Conservation (phyloP, 2,888 invertebrate genomes). For the Hermodice carunculata region DNA sequence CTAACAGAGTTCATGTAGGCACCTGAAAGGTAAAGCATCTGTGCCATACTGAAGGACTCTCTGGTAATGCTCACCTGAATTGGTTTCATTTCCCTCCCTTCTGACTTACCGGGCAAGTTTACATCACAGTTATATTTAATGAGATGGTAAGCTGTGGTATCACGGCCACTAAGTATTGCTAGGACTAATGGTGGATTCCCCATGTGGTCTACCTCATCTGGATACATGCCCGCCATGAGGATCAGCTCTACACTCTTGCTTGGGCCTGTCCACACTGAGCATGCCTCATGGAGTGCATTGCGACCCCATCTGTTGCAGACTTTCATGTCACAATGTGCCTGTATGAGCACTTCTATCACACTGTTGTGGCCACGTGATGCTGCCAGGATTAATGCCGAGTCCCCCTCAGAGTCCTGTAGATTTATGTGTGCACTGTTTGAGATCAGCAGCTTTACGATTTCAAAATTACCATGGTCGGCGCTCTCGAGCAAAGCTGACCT, state of each 20-base stretch:
- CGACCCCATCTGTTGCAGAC: conserved; percentile 29
- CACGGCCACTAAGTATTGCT: conserved; percentile 55
- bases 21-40: conserved; percentile 35
- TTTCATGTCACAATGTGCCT: conserved; percentile 5
- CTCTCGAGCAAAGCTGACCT: conserved; percentile 33
- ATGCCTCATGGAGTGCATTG: conserved; percentile 32
- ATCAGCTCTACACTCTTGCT: conserved; percentile 20
- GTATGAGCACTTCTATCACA: conserved; percentile 13
- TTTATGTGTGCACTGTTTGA: conserved; percentile 32
- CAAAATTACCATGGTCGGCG: conserved; percentile 31
- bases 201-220: conserved; percentile 24
- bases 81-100: conserved; percentile 16
- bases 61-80: conserved; percentile 30
- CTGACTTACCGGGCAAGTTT: conserved; percentile 22
- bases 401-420: conserved; percentile 24
- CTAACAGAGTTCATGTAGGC: conserved; percentile 27
- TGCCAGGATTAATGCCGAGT: conserved; percentile 29
- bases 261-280: conserved; percentile 25
- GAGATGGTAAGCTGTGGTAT: conserved; percentile 40
- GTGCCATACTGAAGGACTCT: conserved; percentile 24
- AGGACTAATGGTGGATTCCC: conserved; percentile 61
- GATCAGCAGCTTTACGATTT: conserved; percentile 28
- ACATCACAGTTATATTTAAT: conserved; percentile 32
- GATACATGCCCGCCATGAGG: conserved; percentile 17
- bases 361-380: conserved; percentile 25